These are phyloP conservation scores for Pissodes strobi DNA, from an alignment of 1,140 invertebrate species.

Conservation along the genomic window DNA sequence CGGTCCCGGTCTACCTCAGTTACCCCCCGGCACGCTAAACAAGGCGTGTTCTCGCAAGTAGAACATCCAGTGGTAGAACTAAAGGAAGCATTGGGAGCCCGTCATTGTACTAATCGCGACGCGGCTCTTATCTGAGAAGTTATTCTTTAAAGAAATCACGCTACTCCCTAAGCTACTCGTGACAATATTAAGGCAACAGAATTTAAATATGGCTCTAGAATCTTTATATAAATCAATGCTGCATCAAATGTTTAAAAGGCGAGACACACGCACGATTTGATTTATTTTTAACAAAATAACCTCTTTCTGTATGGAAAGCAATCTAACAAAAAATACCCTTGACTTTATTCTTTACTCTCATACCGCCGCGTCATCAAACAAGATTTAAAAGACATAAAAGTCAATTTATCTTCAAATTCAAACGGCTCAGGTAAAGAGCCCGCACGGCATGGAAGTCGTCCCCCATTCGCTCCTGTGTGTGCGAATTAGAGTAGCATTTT, in stretches of 20 bases:
- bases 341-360: constrained; percentile 22
- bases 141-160: too few relatives aligned
- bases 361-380: constrained; percentile 17
- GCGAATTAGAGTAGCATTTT: constrained; percentile 12
- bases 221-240: too few relatives aligned
- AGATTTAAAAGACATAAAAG: constrained; percentile 32
- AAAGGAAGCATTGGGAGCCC: too few relatives aligned
- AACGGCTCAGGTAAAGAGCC: constrained; percentile 19
- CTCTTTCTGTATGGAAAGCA: constrained; percentile 18
- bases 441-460: background rate
- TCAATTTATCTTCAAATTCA: constrained; percentile 30
- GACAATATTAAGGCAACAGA: too few relatives aligned
- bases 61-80: too few relatives aligned
- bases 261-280: background rate
- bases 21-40: too few relatives aligned
- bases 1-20: too few relatives aligned
- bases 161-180: too few relatives aligned
- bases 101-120: too few relatives aligned
- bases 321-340: constrained; percentile 22
- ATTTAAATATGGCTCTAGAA: too few relatives aligned
- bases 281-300: background rate
- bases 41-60: too few relatives aligned
- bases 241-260: background rate
- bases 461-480: constrained; percentile 3
- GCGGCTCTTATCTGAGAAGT: too few relatives aligned